Conservation (phyloP, 37 sponge, comb jelly and placozoan genomes). For the Tethya wilhelma region DNA sequence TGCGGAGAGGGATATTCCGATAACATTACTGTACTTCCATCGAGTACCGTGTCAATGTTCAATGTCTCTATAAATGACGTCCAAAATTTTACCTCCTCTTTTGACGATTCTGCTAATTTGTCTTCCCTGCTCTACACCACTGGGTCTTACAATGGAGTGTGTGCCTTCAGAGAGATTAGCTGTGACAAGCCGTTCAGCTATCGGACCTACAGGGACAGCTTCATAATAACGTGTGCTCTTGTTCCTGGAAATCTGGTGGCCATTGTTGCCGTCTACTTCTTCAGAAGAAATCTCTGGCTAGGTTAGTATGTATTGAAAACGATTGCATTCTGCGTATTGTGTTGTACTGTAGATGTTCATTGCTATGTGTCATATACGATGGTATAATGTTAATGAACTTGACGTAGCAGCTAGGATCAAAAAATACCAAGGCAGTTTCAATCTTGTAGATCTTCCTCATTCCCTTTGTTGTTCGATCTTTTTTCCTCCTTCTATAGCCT, state of each 20-base stretch:
- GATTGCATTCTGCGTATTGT: no score
- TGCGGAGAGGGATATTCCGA: background rate
- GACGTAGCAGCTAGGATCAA: no score
- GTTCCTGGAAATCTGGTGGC: conserved; percentile 64
- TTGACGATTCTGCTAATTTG: background rate
- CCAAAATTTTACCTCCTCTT: background rate
- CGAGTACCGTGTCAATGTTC: background rate
- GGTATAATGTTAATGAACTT: no score
- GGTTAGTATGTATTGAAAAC: conserved; percentile 53
- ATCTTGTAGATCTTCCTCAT: background rate
- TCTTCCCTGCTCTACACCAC: background rate
- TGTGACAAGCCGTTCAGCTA: background rate
- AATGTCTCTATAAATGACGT: background rate
- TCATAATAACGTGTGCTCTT: conserved; percentile 48
- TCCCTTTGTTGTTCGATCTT: background rate
- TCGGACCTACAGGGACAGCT: conserved; percentile 48
- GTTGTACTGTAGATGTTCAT: no score
- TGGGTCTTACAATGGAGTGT: background rate
- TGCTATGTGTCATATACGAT: no score
- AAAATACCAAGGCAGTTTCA: no score
- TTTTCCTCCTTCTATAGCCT: conserved; percentile 20
- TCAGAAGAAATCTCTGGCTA: conserved; percentile 71
- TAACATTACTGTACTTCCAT: background rate
- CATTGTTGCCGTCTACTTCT: conserved; percentile 63
- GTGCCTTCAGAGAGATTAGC: background rate